Evolutionary conservation across 1,140 invertebrate species (phyloP), one percentile per base, ranked within the genome.

Genomic region (Drosophila triauraria): DNA sequence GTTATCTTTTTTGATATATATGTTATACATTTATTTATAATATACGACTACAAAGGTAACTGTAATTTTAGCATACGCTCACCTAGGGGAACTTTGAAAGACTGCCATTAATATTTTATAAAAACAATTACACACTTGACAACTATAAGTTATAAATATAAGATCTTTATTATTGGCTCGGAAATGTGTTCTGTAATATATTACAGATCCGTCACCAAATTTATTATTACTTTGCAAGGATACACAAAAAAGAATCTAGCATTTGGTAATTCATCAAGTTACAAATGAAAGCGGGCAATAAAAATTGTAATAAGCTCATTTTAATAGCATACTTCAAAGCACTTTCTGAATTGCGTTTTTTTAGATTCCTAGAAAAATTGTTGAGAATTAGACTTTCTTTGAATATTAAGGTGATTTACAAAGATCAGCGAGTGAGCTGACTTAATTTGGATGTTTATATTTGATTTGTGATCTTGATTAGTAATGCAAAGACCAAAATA

Each of bases 381-480:
- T 35, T 53, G 6, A 20, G 17, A 17, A 20, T 20, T 20, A 4
- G 50, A 53, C 15, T 53, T 35, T 12, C 10, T 53, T 53, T 35
- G 17, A 53, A 35, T 20, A 53, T 53, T 8, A 23, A 53, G 17
- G n/a, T 53, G 30, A 53, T 53, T 35, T 53, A 53, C 50, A 35
- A 53, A 13, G 30, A 20, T 23, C 17, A 12, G 7, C 35, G 17
- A 10, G 3, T 15, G 17, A 15, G 10, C 10, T 48, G 15, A 25
- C 44, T 23, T 13, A 10, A 4, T 30, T 4, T 12, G 5, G 17
- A 6, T 32, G 1, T 27, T 7, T 3, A 4, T 20, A 7, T 20
- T 32, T 2, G 0, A 10, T 4, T 20, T 53, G 20, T 2, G n/a
- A 20, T 35, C 20, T 12, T 35, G 30, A 35, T 32, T 30, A 30